A percentile compares a stretch with the other conserved stretches of the same genome.
Evolutionary conservation across 64 coral and sea anemone genomes (phyloP).

Genomic region (Pocillopora verrucosa): DNA sequence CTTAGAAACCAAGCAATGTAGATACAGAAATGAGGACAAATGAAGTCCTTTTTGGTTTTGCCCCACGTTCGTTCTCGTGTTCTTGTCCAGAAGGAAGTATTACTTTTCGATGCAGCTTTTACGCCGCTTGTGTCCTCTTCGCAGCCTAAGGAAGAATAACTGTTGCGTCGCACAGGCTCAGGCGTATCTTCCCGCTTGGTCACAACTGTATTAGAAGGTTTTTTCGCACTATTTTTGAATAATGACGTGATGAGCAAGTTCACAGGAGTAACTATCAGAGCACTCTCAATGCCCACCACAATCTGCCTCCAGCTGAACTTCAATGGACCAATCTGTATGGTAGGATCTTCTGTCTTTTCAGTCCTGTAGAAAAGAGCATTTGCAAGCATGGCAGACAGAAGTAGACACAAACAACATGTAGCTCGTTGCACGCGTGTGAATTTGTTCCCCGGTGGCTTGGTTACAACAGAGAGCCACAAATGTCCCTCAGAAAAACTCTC

Average conservation of each 20-base stretch:
- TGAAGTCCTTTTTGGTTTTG: constrained; percentile 10
- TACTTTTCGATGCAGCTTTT: not conserved
- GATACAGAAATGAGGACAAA: constrained; percentile 16
- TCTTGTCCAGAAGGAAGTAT: not conserved
- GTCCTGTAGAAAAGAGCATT: constrained; percentile 60
- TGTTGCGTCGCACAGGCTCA: too few relatives aligned
- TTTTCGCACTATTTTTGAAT: constrained; percentile 34
- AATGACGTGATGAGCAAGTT: constrained; percentile 18
- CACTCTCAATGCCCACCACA: constrained; percentile 52
- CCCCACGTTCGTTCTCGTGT: not conserved
- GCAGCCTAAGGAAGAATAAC: not conserved
- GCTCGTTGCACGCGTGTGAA: constrained; percentile 50
- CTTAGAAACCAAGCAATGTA: constrained; percentile 59
- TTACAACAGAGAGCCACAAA: constrained; percentile 60
- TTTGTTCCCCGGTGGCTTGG: constrained; percentile 41
- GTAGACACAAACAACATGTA: constrained; percentile 38
- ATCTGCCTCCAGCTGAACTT: constrained; percentile 67
- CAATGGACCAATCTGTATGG: constrained; percentile 60
- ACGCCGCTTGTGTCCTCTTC: not conserved
- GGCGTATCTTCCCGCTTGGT: not conserved
- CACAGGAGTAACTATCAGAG: constrained; percentile 36
- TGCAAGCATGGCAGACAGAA: constrained; percentile 47
- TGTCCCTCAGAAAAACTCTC: constrained; percentile 37
- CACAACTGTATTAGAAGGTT: not conserved
- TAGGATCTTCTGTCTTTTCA: constrained; percentile 22